Base-by-base conservation (phyloP, 2,888 invertebrate species). In the Nemapogon koenigi region DNA sequence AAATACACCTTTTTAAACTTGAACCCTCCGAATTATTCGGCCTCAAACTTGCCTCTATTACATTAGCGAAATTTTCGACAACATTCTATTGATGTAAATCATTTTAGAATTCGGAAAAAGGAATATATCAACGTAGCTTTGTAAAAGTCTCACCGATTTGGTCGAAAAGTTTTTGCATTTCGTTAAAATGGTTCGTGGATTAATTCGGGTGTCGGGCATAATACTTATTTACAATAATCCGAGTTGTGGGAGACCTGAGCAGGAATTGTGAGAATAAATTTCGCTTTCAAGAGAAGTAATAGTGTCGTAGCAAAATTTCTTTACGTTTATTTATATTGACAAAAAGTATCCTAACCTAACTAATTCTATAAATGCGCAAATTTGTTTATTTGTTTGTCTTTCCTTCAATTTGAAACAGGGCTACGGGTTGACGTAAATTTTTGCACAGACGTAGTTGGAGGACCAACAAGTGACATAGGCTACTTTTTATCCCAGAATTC, bases 151-250 rank as follows among this genome's bases (percentile, higher is more conserved):
- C 11, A 11, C 11, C 18, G 16, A 14, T 19, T 18, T 11, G 33
- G 33, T 13, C 18, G 16, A 43, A 59, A 73, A 72, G 68, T 76
- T 78, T 78, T 72, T 68, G 62, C 59, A 59, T 67, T 71, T 66
- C 64, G 62, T 62, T 69, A 67, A 70, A 73, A 71, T 71, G 60
- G 53, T 49, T 46, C 53, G 55, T 47, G 68, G 66, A 72, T 75
- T 75, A 78, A 76, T 75, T 62, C 53, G 59, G 66, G 63, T 60
- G 67, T 61, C 56, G 63, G 53, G 52, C 54, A 61, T 65, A 62
- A 73, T 70, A 70, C 73, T 76, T 75, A 78, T 78, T 78, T 75
- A 78, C 72, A 73, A 75, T 75, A 72, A 75, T 72, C 73, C 66
- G 59, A 66, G 62, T 68, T 73, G 68, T 59, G 71, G 68, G 62